Base-by-base conservation (phyloP, 2,888 invertebrate species). In the Leptopilina drosophilae region DNA sequence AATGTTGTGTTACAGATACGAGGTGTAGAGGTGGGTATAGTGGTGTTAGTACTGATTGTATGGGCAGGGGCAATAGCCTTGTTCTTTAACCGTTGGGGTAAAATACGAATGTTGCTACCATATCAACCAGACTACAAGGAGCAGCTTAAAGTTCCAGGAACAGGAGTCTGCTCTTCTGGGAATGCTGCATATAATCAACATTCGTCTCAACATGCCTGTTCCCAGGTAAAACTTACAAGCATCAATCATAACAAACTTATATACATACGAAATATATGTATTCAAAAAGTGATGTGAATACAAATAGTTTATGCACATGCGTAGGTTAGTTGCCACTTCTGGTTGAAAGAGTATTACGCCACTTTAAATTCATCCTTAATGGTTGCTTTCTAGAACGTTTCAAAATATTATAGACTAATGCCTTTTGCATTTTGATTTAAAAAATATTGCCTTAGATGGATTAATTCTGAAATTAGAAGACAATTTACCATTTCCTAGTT, bases 21-120 rank as follows among this genome's bases (percentile, higher is more conserved):
- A 85, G 97, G 97, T 77, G 97, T 97, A 85, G 98, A 98, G 93
- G 96, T 98, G 87, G 97, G 97, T 84, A 97, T 98, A 89, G 97
- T 98, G 78, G 95, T 96, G 67, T 94, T 97, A 84, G 97, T 97
- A 42, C 93, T 98, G 33, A 94, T 97, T 69, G 94, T 97, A 14
- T 98, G 98, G 98, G 96, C 96, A 78, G 97, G 96, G 0, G 97
- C 97, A 82, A 97, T 97, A 82, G 96, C 96, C 4, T 93, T 97
- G 66, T 98, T 98, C 93, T 97, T 98, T 94, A 97, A 98, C 93
- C 96, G 97, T 83, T 98, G 97, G 97, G 97, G 97, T 89, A 97
- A 98, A 94, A 98, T 98, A 90, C 94, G 97, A 67, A 97, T 97
- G 97, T 93, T 98, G 85, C 93, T 97, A 85, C 97, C 97, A 6